Evolutionary conservation across 2,113 vertebrate species (phyloP).

Genomic region (Bubalus kerabau): DNA sequence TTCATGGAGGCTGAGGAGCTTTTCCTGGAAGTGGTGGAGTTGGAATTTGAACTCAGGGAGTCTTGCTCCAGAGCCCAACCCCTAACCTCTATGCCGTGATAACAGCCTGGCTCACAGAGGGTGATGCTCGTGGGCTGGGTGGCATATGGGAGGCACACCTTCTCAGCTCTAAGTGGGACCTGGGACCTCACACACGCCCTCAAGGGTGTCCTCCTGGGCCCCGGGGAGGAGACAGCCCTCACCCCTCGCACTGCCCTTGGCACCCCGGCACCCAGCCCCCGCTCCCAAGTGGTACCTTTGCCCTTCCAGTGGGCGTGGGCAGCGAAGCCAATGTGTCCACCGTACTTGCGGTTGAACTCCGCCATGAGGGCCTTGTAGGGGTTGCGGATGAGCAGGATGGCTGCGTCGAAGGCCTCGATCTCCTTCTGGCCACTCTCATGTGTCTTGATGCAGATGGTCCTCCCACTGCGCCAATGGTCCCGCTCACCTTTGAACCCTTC

Average conservation of each 20-base stretch:
- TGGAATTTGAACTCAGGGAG: background rate
- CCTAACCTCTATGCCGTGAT: background rate
- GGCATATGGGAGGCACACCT: background rate
- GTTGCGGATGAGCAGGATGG: conserved; percentile 94
- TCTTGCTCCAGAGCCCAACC: rapidly evolving
- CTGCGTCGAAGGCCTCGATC: conserved; percentile 92
- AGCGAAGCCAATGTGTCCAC: conserved; percentile 95
- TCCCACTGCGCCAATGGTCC: conserved; percentile 95
- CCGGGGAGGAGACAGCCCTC: rapidly evolving
- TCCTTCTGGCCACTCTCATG: conserved; percentile 96
- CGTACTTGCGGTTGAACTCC: conserved; percentile 97
- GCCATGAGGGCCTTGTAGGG: conserved; percentile 99
- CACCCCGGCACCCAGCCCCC: rapidly evolving
- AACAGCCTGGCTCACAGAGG: rapidly evolving
- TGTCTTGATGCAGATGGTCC: conserved; percentile 96
- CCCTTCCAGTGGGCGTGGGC: conserved; percentile 96
- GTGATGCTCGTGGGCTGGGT: rapidly evolving
- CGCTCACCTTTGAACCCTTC: conserved; percentile 96
- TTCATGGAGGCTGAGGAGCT: background rate
- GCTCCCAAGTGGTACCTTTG: conserved; percentile 82
- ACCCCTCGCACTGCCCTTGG: rapidly evolving
- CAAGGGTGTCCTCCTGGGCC: background rate
- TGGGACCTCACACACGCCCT: too few species aligned
- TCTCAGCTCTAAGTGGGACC: too few species aligned
- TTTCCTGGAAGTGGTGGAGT: background rate